Evolutionary conservation across 2,888 invertebrate genomes (phyloP).

Genomic region (Phortica okadai): DNA sequence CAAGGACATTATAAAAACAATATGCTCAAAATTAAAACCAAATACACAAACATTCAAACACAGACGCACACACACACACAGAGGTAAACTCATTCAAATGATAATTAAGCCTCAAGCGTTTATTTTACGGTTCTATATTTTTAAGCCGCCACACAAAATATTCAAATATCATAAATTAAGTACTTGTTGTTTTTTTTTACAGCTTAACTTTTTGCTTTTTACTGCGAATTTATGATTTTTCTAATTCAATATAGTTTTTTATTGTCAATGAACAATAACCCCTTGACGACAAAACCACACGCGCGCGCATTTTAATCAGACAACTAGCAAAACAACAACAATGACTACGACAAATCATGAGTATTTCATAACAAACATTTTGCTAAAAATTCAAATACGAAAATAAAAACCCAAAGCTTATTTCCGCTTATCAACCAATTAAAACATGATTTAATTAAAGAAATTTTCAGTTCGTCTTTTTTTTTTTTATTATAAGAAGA

Average conservation of each 20-base stretch:
- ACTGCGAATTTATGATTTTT: too few species aligned
- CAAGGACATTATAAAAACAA: conserved; percentile 5
- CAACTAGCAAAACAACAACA: background rate
- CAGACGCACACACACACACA: background rate
- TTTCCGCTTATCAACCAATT: conserved; percentile 25
- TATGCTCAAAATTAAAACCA: background rate
- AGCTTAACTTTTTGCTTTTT: too few species aligned
- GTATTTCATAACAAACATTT: background rate
- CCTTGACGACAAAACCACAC: background rate
- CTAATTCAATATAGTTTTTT: too few species aligned
- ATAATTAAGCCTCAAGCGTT: too few species aligned
- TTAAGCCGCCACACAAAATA: too few species aligned
- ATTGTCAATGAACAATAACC: background rate
- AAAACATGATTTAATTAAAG: conserved; percentile 18
- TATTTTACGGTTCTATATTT: too few species aligned
- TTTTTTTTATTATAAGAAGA: background rate
- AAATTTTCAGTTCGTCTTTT: background rate
- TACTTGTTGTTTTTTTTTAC: too few species aligned
- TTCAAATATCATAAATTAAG: too few species aligned
- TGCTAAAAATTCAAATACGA: background rate
- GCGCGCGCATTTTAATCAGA: too few species aligned
- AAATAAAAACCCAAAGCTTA: background rate
- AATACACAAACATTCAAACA: background rate
- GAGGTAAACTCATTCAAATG: too few species aligned
- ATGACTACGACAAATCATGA: background rate